Evolutionary conservation across 2,888 invertebrate genomes (phyloP).

Genomic region (Scaptomyza reducta): DNA sequence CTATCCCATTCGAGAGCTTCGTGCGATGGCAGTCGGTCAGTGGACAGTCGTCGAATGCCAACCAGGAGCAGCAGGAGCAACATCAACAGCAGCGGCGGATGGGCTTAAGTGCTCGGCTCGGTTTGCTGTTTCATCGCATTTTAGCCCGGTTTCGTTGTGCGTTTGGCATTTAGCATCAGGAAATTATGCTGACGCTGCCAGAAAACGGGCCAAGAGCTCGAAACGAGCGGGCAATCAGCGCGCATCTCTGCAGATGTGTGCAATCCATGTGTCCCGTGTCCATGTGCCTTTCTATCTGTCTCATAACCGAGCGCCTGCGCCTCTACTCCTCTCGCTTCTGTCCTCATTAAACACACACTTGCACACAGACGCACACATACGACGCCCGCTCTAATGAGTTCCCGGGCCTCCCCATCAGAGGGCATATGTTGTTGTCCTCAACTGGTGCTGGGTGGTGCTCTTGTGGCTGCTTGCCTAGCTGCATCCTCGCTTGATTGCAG

Average conservation of each 20-base stretch:
- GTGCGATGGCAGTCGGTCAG: constrained; percentile 56
- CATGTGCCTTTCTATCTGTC: constrained; percentile 55
- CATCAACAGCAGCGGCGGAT: constrained; percentile 56
- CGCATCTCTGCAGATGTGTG: constrained; percentile 68
- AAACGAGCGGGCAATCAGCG: constrained; percentile 63
- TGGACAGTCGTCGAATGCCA: constrained; percentile 51
- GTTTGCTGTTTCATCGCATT: constrained; percentile 35
- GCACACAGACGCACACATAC: constrained; percentile 17
- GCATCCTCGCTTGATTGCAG: constrained; percentile 73
- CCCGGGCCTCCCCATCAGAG: constrained; percentile 54
- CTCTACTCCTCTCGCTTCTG: constrained; percentile 18
- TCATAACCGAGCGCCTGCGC: constrained; percentile 62
- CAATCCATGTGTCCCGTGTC: constrained; percentile 33
- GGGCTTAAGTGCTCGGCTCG: constrained; percentile 68
- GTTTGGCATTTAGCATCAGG: constrained; percentile 83
- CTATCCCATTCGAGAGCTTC: constrained; percentile 29
- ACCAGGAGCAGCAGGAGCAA: neutral
- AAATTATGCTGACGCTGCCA: constrained; percentile 83
- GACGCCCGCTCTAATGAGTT: constrained; percentile 79
- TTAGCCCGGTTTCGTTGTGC: constrained; percentile 35
- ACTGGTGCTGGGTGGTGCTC: constrained; percentile 7
- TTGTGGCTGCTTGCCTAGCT: constrained; percentile 36
- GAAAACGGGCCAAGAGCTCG: constrained; percentile 52
- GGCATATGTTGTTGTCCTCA: constrained; percentile 67
- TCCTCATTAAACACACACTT: constrained; percentile 66